phyloP scores from a whole-genome alignment of 2,113 vertebrate species.

The Thamnophis sirtalis region DNA sequence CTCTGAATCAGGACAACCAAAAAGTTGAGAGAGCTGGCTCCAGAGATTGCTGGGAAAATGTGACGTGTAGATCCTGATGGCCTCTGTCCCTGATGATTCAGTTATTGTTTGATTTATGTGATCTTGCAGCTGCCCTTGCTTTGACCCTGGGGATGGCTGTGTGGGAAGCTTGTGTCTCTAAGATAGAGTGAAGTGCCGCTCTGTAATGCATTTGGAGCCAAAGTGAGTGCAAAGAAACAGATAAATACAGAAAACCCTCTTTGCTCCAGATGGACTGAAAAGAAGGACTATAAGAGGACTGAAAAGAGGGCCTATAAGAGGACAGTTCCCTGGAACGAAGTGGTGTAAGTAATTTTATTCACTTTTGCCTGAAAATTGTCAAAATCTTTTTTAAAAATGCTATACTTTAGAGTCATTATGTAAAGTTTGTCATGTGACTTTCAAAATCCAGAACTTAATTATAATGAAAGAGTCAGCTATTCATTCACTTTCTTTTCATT shows the following conservation, averaged over 20 bases:
- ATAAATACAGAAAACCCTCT: constrained; percentile 64
- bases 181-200: constrained; percentile 57
- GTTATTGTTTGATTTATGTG: constrained; percentile 75
- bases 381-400: background rate
- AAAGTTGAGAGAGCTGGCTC: constrained; percentile 47
- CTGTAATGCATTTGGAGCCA: constrained; percentile 71
- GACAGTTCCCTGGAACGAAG: background rate
- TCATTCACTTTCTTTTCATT: constrained; percentile 2
- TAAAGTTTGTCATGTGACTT: constrained; percentile 23
- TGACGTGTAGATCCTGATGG: constrained; percentile 64
- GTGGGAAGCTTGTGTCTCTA: constrained; percentile 73
- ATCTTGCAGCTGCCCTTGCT: constrained; percentile 66
- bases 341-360: constrained; percentile 58
- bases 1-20: constrained; percentile 51
- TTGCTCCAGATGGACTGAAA: constrained; percentile 49
- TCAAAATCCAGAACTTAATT: constrained; percentile 20
- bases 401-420: constrained; percentile 13
- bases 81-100: constrained; percentile 67
- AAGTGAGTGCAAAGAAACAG: constrained; percentile 57
- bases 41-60: constrained; percentile 59
- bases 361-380: constrained; percentile 25
- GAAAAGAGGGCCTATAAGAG: constrained; percentile 3
- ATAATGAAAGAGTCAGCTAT: background rate
- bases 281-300: constrained; percentile 20
- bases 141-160: constrained; percentile 65